Evolutionary conservation across 2,888 invertebrate genomes (phyloP).

Genomic region (Sinodicranocentrus sp.): DNA sequence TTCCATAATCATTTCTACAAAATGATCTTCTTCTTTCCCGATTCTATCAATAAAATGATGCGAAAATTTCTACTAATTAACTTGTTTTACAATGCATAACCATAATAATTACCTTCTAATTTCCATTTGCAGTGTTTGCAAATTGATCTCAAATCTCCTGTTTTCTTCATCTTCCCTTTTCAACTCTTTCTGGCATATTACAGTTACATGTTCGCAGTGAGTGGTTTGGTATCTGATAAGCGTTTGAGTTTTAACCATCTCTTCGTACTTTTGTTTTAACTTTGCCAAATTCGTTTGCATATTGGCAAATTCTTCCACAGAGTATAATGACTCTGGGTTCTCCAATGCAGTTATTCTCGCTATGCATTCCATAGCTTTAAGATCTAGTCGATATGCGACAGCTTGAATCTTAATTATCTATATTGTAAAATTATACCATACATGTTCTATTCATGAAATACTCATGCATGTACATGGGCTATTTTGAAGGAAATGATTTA

Average conservation of each 20-base stretch:
- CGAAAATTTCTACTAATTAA: not conserved
- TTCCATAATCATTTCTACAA: constrained; percentile 34
- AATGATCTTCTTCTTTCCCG: constrained; percentile 23
- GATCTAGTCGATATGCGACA: constrained; percentile 31
- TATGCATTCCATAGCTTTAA: not conserved
- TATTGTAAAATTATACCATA: not conserved
- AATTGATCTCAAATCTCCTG: constrained; percentile 1
- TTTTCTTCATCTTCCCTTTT: constrained; percentile 50
- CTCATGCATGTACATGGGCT: no score
- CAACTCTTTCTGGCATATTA: constrained; percentile 45
- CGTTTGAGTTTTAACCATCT: constrained; percentile 27
- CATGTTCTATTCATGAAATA: not conserved
- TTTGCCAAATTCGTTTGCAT: constrained; percentile 19
- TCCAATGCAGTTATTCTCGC: constrained; percentile 29
- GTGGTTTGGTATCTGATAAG: constrained; percentile 56
- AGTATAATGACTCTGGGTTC: constrained; percentile 15
- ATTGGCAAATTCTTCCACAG: constrained; percentile 1
- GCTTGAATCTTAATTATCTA: constrained; percentile 30
- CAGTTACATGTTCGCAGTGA: constrained; percentile 49
- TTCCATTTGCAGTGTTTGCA: constrained; percentile 56
- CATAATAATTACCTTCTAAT: constrained; percentile 30
- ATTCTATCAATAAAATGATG: constrained; percentile 30
- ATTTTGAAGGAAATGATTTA: constrained; percentile 5
- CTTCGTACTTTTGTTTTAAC: constrained; percentile 48
- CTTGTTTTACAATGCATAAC: not conserved